These are phyloP conservation scores for Leptatherina wallacei DNA, from an alignment of 2,797 vertebrate species.

Conservation along the genomic window DNA sequence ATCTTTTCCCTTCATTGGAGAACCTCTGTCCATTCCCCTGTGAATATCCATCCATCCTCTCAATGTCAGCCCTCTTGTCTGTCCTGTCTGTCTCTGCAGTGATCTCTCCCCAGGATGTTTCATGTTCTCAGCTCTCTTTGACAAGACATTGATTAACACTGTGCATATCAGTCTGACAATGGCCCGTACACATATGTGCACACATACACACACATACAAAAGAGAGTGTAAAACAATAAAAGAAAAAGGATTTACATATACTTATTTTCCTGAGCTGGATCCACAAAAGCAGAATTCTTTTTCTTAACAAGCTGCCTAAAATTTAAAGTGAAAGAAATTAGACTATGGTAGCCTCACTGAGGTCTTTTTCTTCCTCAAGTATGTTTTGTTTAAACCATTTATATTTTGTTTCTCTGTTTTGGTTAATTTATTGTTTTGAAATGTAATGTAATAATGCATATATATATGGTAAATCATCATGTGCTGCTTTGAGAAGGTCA, in stretches of 20 bases:
- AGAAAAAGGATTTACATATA: neutral
- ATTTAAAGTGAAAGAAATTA: too few relatives aligned
- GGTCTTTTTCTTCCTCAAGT: too few relatives aligned
- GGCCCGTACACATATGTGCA: slow-evolving; percentile 6
- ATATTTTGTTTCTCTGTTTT: neutral
- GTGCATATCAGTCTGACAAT: slow-evolving; percentile 52
- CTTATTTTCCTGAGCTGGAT: too few relatives aligned
- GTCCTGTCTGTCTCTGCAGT: slow-evolving; percentile 45
- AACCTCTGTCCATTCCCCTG: slow-evolving; percentile 44
- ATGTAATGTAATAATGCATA: too few relatives aligned
- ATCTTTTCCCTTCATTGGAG: slow-evolving; percentile 14
- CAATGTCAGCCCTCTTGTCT: slow-evolving; percentile 42
- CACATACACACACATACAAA: neutral
- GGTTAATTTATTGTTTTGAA: neutral
- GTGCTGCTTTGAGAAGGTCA: too few relatives aligned
- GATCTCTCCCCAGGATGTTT: slow-evolving; percentile 52
- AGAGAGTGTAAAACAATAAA: neutral
- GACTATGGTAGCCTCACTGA: too few relatives aligned
- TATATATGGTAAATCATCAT: too few relatives aligned
- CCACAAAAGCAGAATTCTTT: too few relatives aligned
- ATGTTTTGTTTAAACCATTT: neutral
- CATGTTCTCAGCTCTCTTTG: slow-evolving; percentile 58
- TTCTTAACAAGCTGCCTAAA: too few relatives aligned
- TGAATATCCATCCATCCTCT: slow-evolving; percentile 58
- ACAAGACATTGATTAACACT: slow-evolving; percentile 63